Evolutionary conservation across 2,888 invertebrate species (phyloP).

Genomic region (Cerastoderma edule): DNA sequence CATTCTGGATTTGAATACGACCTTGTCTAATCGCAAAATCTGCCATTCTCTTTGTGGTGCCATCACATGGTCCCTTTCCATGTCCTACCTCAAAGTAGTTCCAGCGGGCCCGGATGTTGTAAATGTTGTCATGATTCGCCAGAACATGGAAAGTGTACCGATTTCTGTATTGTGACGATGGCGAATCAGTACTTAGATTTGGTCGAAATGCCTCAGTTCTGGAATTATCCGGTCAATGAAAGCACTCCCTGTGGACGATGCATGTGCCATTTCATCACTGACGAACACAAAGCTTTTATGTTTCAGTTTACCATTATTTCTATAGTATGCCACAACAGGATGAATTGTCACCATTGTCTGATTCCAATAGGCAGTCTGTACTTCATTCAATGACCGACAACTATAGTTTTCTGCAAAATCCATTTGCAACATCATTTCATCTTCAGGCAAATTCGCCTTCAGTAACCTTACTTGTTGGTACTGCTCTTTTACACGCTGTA

Average conservation of each 20-base stretch:
- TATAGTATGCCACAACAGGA: too few species aligned
- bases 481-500: conserved; percentile 25
- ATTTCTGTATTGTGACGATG: conserved; percentile 56
- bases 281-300: conserved; percentile 50
- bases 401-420: conserved; percentile 61
- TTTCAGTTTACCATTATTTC: conserved; percentile 23
- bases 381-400: conserved; percentile 44
- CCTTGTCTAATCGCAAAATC: conserved; percentile 43
- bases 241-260: conserved; percentile 42
- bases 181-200: conserved; percentile 41
- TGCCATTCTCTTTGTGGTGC: conserved; percentile 49
- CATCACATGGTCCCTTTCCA: conserved; percentile 62
- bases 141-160: conserved; percentile 44
- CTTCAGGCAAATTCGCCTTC: too few species aligned
- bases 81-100: conserved; percentile 60
- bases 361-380: too few species aligned
- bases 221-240: conserved; percentile 49
- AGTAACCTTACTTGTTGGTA: conserved; percentile 26
- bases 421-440: conserved; percentile 55
- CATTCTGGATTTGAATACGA: conserved; percentile 29
- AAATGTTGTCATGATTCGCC: conserved; percentile 24
- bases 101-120: conserved; percentile 45
- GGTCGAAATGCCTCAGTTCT: conserved; percentile 21
- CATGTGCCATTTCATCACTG: conserved; percentile 53
- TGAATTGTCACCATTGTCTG: too few species aligned